These are phyloP conservation scores for Alethe castanea DNA, from an alignment of 2,113 vertebrate genomes.

Conservation along the genomic window DNA sequence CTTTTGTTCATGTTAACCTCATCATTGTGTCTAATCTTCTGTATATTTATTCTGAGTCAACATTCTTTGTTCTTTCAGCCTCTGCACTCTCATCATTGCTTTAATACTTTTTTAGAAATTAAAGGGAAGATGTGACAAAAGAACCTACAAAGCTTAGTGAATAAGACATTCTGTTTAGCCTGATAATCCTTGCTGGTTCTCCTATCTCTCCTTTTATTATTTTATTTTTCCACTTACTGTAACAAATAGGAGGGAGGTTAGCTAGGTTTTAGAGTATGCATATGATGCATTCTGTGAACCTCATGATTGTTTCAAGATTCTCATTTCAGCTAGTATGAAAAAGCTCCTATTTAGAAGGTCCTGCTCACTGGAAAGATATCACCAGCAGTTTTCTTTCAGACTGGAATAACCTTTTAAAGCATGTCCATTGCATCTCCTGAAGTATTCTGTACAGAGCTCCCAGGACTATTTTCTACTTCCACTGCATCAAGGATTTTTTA, in stretches of 20 bases:
- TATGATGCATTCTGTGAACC: background rate
- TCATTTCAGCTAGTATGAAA: background rate
- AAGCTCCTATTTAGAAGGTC: background rate
- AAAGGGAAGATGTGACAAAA: background rate
- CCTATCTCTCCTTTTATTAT: background rate
- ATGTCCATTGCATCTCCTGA: background rate
- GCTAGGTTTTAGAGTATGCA: background rate
- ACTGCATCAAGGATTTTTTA: conserved; percentile 9
- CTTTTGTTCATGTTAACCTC: background rate
- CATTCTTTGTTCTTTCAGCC: background rate
- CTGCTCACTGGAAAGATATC: background rate
- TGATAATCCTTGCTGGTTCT: background rate
- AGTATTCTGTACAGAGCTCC: background rate
- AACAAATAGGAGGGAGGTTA: background rate
- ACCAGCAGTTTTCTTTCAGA: background rate
- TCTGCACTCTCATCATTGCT: background rate
- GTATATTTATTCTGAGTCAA: conserved; percentile 9
- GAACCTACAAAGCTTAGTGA: background rate
- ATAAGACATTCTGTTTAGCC: background rate
- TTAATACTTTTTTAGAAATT: background rate
- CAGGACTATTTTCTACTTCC: background rate
- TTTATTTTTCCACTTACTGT: background rate
- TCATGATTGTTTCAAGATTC: background rate
- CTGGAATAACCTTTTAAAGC: background rate
- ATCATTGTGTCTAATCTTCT: conserved; percentile 6